phyloP scores from a whole-genome alignment of 2,888 invertebrate genomes.

The Ectobius pallidus region DNA sequence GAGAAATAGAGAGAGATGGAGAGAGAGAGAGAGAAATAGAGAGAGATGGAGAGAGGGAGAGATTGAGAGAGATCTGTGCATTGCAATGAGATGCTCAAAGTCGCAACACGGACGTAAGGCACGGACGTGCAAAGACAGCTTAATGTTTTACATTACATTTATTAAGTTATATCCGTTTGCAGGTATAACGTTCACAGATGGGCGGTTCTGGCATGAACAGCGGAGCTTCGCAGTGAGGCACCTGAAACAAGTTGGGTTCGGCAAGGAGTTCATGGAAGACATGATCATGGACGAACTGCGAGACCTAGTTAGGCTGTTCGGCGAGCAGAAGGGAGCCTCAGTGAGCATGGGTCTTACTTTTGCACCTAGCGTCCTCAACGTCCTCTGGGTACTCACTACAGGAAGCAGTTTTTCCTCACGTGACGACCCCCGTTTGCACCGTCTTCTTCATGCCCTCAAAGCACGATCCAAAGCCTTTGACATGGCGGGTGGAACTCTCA shows the following conservation, averaged over 20 bases:
- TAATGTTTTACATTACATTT: no score
- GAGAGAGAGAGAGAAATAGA: no score
- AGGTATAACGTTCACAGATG: slow-evolving; percentile 68
- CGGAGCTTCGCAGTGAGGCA: slow-evolving; percentile 61
- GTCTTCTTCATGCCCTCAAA: slow-evolving; percentile 58
- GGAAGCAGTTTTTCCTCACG: slow-evolving; percentile 54
- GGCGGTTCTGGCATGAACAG: slow-evolving; percentile 62
- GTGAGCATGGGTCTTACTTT: slow-evolving; percentile 47
- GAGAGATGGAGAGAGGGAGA: no score
- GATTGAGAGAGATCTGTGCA: no score
- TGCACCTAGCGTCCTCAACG: slow-evolving; percentile 66
- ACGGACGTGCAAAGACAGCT: no score
- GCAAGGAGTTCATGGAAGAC: slow-evolving; percentile 60
- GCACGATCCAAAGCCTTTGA: slow-evolving; percentile 62
- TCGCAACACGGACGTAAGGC: no score
- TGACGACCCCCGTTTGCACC: slow-evolving; percentile 55
- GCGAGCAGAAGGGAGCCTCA: background rate
- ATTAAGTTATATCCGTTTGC: no score
- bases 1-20: no score
- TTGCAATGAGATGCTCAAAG: no score
- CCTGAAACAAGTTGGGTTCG: slow-evolving; percentile 63
- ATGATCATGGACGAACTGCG: slow-evolving; percentile 62
- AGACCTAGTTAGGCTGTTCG: slow-evolving; percentile 39
- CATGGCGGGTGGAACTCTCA: slow-evolving; percentile 63
- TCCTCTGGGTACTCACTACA: slow-evolving; percentile 68